A percentile compares a stretch with the other conserved stretches of the same genome.
phyloP scores from a whole-genome alignment of 2,113 vertebrate species.

The Otis tarda region DNA sequence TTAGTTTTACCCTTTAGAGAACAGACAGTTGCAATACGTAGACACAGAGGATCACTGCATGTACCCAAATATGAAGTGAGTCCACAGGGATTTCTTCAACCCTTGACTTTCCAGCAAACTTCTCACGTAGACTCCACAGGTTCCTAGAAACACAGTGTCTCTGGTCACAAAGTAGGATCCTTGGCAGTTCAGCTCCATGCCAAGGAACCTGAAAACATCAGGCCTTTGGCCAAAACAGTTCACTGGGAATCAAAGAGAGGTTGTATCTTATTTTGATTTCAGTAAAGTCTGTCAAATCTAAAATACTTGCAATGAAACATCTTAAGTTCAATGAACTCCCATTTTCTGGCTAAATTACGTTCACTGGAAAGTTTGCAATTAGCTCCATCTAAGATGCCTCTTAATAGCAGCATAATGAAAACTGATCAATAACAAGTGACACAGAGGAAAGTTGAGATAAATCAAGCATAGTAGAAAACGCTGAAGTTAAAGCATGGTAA shows the following conservation, averaged over 20 bases:
- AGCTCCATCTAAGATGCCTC: not conserved
- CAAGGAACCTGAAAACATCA: not conserved
- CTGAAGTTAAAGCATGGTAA: not conserved
- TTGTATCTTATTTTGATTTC: not conserved
- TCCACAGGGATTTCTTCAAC: not conserved
- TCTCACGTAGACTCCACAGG: not conserved
- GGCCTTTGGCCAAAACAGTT: not conserved
- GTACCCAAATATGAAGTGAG: not conserved
- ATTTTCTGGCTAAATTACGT: not conserved
- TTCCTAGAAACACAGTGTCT: not conserved
- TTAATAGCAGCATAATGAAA: not conserved
- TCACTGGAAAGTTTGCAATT: not conserved
- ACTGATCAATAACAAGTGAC: not conserved
- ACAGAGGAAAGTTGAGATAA: not conserved
- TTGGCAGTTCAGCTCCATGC: not conserved
- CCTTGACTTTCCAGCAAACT: not conserved
- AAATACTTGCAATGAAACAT: not conserved
- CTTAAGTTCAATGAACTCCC: not conserved
- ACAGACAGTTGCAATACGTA: not conserved
- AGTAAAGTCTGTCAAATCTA: not conserved
- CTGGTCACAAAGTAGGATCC: not conserved
- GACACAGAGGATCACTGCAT: not conserved
- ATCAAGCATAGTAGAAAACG: not conserved
- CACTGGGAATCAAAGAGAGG: not conserved
- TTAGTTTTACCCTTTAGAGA: not conserved